phyloP scores from a whole-genome alignment of 2,797 vertebrate genomes.

The Spea hammondii region DNA sequence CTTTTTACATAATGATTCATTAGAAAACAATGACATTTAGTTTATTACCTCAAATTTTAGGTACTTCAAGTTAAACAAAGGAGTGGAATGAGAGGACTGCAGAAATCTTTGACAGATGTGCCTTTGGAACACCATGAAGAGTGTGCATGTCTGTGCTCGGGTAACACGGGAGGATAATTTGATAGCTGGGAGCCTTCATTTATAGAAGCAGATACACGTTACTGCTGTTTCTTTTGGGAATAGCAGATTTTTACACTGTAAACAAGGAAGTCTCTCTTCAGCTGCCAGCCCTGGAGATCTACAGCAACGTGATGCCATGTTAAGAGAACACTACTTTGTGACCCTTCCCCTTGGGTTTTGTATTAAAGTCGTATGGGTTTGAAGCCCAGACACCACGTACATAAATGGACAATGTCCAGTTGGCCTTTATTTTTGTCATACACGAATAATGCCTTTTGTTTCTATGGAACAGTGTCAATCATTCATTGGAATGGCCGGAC shows the following conservation, averaged over 20 bases:
- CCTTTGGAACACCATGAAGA: slow-evolving; percentile 94
- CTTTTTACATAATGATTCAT: too few species aligned
- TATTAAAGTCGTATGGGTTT: slow-evolving; percentile 60
- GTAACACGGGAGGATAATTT: slow-evolving; percentile 77
- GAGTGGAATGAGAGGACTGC: slow-evolving; percentile 77
- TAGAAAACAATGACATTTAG: background rate
- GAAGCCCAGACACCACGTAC: slow-evolving; percentile 61
- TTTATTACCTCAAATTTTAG: slow-evolving; percentile 62
- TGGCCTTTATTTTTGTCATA: slow-evolving; percentile 55
- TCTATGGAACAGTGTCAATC: slow-evolving; percentile 56
- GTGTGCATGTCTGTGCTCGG: slow-evolving; percentile 90
- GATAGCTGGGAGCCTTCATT: slow-evolving; percentile 40
- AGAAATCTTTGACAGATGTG: slow-evolving; percentile 92
- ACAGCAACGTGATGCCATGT: slow-evolving; percentile 48
- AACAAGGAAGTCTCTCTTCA: slow-evolving; percentile 67
- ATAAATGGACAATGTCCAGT: slow-evolving; percentile 59
- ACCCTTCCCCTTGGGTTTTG: slow-evolving; percentile 28
- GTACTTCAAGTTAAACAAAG: slow-evolving; percentile 91
- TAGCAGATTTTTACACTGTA: slow-evolving; percentile 66
- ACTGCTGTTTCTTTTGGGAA: slow-evolving; percentile 61
- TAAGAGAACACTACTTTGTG: slow-evolving; percentile 11
- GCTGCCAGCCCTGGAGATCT: slow-evolving; percentile 64
- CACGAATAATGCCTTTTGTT: slow-evolving; percentile 60
- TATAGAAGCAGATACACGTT: slow-evolving; percentile 59
- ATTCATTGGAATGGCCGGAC: slow-evolving; percentile 55